These are phyloP conservation scores for Protobothrops flavoviridis DNA, from an alignment of 2,113 vertebrate genomes.

Conservation along the genomic window DNA sequence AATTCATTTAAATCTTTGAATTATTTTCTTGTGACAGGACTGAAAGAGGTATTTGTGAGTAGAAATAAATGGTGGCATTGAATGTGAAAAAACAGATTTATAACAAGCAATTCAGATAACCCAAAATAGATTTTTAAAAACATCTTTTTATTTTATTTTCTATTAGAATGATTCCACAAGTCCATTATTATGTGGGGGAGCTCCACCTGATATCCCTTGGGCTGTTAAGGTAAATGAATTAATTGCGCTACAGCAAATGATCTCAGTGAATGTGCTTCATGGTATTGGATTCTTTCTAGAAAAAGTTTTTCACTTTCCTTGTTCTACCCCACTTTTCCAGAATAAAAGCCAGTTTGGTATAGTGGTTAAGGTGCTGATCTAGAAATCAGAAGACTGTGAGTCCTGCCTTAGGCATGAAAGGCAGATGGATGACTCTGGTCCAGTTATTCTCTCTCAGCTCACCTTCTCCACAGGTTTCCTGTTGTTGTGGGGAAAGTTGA, in stretches of 20 bases:
- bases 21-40: background rate
- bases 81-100: background rate
- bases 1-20: background rate
- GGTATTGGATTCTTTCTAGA: background rate
- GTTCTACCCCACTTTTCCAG: background rate
- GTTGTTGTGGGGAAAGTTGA: background rate
- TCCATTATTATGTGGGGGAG: slow-evolving; percentile 77
- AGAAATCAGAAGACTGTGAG: background rate
- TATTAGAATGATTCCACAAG: slow-evolving; percentile 85
- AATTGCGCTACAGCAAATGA: background rate
- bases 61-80: background rate
- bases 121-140: slow-evolving; percentile 7
- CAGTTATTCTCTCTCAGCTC: background rate
- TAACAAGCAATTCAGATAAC: background rate
- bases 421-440: background rate
- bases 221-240: slow-evolving; percentile 84
- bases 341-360: background rate
- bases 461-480: background rate
- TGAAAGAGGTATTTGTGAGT: background rate
- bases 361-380: background rate
- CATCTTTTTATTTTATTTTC: slow-evolving; percentile 5
- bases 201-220: slow-evolving; percentile 82
- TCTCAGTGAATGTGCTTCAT: background rate
- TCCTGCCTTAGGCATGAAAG: background rate
- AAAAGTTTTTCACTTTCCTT: background rate